phyloP scores from a whole-genome alignment of 2,113 vertebrate species.

The Salvator merianae region DNA sequence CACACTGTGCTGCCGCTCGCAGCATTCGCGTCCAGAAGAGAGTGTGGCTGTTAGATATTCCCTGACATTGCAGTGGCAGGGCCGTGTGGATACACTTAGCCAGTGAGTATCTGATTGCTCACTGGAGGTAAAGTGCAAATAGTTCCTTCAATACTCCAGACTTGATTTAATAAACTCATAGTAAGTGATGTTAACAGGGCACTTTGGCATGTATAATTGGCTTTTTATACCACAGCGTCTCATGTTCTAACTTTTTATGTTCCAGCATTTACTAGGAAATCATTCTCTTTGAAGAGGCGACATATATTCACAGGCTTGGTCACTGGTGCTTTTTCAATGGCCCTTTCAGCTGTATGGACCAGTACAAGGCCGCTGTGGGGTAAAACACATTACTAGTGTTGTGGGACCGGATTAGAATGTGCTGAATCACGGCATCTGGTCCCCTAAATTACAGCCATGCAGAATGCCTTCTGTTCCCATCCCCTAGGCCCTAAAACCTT shows the following conservation, averaged over 20 bases:
- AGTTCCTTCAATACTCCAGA: too few relatives aligned
- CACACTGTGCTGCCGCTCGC: too few relatives aligned
- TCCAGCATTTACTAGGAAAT: not conserved
- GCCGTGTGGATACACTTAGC: too few relatives aligned
- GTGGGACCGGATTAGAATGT: constrained; percentile 9
- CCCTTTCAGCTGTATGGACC: not conserved
- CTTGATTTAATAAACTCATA: not conserved
- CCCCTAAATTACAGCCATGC: constrained; percentile 11
- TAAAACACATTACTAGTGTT: not conserved
- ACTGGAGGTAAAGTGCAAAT: too few relatives aligned
- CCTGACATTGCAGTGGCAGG: too few relatives aligned
- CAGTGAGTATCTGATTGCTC: too few relatives aligned
- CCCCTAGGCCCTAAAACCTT: constrained; percentile 10
- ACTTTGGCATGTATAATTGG: not conserved
- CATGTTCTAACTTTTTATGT: not conserved
- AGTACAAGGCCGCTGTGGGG: not conserved
- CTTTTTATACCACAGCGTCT: not conserved
- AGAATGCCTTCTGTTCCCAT: constrained; percentile 21
- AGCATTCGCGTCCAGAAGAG: too few relatives aligned
- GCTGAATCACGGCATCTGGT: constrained; percentile 30
- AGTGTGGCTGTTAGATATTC: too few relatives aligned
- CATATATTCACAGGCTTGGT: not conserved
- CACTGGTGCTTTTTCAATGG: not conserved
- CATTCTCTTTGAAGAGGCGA: not conserved
- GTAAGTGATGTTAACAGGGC: not conserved